These are phyloP conservation scores for Oryctes rhinoceros DNA, from an alignment of 1,140 invertebrate genomes.

Conservation along the genomic window DNA sequence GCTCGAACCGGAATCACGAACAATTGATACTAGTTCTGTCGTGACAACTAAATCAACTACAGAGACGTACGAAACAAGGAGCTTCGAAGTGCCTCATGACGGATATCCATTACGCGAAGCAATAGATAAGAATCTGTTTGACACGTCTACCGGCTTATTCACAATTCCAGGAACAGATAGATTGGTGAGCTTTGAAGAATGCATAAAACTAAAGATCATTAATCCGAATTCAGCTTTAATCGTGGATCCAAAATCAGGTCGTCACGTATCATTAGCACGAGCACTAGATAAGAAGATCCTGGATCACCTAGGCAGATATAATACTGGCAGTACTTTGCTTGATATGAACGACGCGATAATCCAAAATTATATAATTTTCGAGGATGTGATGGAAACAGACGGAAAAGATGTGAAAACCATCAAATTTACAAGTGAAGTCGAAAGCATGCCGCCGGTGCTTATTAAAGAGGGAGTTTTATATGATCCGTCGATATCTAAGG, in stretches of 20 bases:
- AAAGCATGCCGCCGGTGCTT: constrained; percentile 2
- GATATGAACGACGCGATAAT: constrained; percentile 84
- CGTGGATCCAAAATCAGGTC: constrained; percentile 75
- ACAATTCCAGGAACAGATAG: constrained; percentile 87
- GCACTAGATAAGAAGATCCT: constrained; percentile 82
- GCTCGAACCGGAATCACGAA: constrained; percentile 39
- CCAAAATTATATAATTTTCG: constrained; percentile 71
- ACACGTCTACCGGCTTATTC: constrained; percentile 83
- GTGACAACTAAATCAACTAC: constrained; percentile 39
- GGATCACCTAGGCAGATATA: constrained; percentile 80
- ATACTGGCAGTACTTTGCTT: constrained; percentile 65
- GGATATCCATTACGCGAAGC: constrained; percentile 83
- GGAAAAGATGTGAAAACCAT: constrained; percentile 22
- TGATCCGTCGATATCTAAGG: neutral
- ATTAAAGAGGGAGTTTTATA: constrained; percentile 15
- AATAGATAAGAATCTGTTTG: constrained; percentile 79
- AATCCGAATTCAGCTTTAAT: constrained; percentile 82
- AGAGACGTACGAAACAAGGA: constrained; percentile 61
- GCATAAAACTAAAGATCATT: constrained; percentile 84
- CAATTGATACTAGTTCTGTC: neutral
- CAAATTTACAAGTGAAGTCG: constrained; percentile 7
- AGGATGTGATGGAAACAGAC: constrained; percentile 62
- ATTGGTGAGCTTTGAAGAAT: constrained; percentile 86
- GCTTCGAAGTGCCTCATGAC: constrained; percentile 79
- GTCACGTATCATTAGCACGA: constrained; percentile 75